Evolutionary conservation across 2,888 invertebrate genomes (phyloP).

Genomic region (Ennomos fuscantarius): DNA sequence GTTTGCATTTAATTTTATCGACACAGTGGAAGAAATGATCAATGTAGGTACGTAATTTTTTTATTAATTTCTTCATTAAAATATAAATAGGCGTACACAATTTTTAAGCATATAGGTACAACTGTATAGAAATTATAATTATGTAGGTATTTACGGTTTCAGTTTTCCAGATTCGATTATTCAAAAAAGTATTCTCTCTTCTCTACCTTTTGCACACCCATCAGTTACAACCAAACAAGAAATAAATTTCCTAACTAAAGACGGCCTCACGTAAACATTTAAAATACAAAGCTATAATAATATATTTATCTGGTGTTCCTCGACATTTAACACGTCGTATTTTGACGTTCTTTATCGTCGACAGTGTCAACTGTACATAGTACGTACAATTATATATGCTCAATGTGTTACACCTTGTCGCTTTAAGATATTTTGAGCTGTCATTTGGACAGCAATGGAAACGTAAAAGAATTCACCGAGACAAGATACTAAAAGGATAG

Average conservation of each 20-base stretch:
- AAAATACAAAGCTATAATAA: conserved; percentile 39
- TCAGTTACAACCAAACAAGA: conserved; percentile 29
- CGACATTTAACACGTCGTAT: conserved; percentile 69
- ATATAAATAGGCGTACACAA: too few species aligned
- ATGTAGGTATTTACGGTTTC: too few species aligned
- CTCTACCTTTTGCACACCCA: conserved; percentile 25
- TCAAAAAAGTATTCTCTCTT: conserved; percentile 5
- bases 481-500: conserved; percentile 20
- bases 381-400: conserved; percentile 32
- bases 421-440: conserved; percentile 11
- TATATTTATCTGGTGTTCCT: conserved; percentile 62
- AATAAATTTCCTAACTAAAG: conserved; percentile 35
- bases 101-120: too few species aligned
- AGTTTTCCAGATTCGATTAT: too few species aligned
- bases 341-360: conserved; percentile 66
- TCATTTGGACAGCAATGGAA: conserved; percentile 1
- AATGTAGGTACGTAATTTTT: too few species aligned
- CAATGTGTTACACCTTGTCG: conserved; percentile 18
- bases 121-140: too few species aligned
- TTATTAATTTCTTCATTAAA: too few species aligned
- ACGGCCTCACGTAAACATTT: conserved; percentile 44
- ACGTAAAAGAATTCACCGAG: conserved; percentile 6
- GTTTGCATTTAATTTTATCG: not conserved
- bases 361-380: conserved; percentile 46
- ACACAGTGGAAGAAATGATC: not conserved